These are phyloP conservation scores for Irena cyanogastra DNA, from an alignment of 2,113 vertebrate species.

Conservation along the genomic window DNA sequence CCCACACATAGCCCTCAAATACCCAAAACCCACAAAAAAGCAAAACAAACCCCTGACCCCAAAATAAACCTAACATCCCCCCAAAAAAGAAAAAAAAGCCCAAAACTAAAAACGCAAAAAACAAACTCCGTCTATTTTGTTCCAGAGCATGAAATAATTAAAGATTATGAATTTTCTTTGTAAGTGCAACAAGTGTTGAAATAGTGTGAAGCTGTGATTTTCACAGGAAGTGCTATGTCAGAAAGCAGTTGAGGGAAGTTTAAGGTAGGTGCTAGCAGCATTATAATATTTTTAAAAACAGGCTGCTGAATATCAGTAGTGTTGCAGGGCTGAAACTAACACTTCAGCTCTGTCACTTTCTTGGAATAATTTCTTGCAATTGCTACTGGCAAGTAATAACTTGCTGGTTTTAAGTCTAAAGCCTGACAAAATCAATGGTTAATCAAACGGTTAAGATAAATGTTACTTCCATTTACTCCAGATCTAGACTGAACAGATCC, in stretches of 20 bases:
- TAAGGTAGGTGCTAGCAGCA: not conserved
- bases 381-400: not conserved
- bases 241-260: not conserved
- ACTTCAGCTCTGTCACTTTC: not conserved
- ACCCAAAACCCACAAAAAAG: not conserved
- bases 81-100: fast-evolving
- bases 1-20: not conserved
- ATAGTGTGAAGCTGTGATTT: not conserved
- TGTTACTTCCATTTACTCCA: not conserved
- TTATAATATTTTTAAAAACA: not conserved
- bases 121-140: not conserved
- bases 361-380: not conserved
- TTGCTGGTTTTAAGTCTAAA: not conserved
- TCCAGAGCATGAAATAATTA: not conserved
- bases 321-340: not conserved
- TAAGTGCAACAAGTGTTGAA: not conserved
- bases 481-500: not conserved
- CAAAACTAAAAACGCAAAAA: fast-evolving
- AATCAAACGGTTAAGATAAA: not conserved
- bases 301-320: not conserved
- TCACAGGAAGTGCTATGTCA: not conserved
- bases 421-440: not conserved
- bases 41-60: not conserved
- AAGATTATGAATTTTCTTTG: not conserved
- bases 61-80: not conserved